Conservation (phyloP, 2,797 vertebrate species). For the Esox lucius region DNA sequence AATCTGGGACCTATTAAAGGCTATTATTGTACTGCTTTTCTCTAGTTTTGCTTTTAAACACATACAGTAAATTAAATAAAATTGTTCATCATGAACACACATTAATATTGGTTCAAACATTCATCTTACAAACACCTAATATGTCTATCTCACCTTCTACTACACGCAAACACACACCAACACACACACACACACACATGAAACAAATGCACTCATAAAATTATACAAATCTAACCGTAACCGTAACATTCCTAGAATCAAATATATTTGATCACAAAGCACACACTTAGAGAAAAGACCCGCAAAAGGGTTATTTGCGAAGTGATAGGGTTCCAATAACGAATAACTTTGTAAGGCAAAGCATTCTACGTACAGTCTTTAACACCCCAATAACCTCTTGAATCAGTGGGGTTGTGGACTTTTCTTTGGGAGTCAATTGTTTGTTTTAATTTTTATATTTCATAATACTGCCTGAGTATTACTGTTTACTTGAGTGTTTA, state of each 20-base stretch:
- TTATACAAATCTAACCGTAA: background rate
- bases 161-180: background rate
- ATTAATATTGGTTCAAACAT: slow-evolving; percentile 49
- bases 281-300: too few relatives aligned
- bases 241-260: background rate
- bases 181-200: slow-evolving; percentile 38
- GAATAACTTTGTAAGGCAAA: too few relatives aligned
- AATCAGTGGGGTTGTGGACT: too few relatives aligned
- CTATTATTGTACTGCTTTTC: slow-evolving; percentile 58
- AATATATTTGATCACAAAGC: too few relatives aligned
- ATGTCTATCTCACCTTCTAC: slow-evolving; percentile 26
- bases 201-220: background rate
- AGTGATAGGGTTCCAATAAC: too few relatives aligned
- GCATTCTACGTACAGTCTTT: too few relatives aligned
- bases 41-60: slow-evolving; percentile 57
- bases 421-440: too few relatives aligned
- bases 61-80: slow-evolving; percentile 26
- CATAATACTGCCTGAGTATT: too few relatives aligned
- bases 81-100: slow-evolving; percentile 54
- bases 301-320: too few relatives aligned
- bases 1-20: slow-evolving; percentile 63
- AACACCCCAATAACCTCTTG: too few relatives aligned
- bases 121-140: slow-evolving; percentile 14
- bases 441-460: too few relatives aligned
- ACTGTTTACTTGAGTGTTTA: too few relatives aligned